Evolutionary conservation across 1,140 invertebrate genomes (phyloP).

Genomic region (Platyscapa corneri): DNA sequence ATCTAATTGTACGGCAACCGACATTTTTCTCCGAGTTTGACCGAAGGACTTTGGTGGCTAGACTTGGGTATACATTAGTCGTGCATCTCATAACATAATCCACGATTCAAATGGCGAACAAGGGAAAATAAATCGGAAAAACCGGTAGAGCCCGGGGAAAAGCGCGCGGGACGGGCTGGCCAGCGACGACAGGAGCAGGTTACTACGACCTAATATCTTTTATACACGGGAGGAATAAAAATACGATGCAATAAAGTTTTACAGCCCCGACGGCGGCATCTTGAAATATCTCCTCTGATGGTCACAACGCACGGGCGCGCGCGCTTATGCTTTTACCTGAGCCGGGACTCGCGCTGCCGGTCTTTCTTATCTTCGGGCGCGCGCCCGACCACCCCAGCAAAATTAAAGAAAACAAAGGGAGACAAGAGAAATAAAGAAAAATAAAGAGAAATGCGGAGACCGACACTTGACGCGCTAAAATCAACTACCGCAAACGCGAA

Average conservation of each 20-base stretch:
- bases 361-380: constrained; percentile 34
- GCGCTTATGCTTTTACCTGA: constrained; percentile 5
- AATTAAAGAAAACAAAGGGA: too few species aligned
- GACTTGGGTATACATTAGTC: neutral
- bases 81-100: neutral
- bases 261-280: constrained; percentile 35
- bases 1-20: too few species aligned
- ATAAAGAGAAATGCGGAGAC: neutral
- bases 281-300: constrained; percentile 35
- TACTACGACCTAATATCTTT: constrained; percentile 35
- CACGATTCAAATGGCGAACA: neutral
- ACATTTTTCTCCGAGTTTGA: too few species aligned
- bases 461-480: neutral
- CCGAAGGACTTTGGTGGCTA: too few species aligned
- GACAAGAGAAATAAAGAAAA: neutral
- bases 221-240: constrained; percentile 28
- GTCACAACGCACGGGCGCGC: constrained; percentile 21
- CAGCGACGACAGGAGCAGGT: constrained; percentile 20
- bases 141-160: neutral
- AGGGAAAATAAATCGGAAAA: neutral
- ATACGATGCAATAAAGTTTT: constrained; percentile 47
- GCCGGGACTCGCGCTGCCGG: constrained; percentile 27
- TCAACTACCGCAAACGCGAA: neutral
- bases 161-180: neutral
- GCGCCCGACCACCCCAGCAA: neutral